Percentiles rank a stretch among this genome's conserved stretches.
Conservation (phyloP, 2,888 invertebrate species). For the Pterostichus madidus region DNA sequence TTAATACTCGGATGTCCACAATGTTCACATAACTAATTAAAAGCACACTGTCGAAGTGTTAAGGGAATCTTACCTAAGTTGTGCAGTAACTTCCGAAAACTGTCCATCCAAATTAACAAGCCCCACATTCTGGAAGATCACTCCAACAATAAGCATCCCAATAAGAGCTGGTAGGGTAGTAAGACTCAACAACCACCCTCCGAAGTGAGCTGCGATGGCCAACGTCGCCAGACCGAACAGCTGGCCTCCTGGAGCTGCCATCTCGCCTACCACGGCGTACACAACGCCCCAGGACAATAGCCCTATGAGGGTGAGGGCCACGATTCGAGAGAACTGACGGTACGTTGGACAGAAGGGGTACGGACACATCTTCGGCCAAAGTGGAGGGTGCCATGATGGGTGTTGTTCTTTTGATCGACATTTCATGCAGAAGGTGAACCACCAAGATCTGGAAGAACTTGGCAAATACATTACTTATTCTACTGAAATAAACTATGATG, state of each 20-base stretch:
- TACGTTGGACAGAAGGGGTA: slow-evolving; percentile 92
- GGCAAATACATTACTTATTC: background rate
- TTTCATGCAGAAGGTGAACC: slow-evolving; percentile 89
- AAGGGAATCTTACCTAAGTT: slow-evolving; percentile 81
- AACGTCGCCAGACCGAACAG: slow-evolving; percentile 88
- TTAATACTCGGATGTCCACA: too few relatives aligned
- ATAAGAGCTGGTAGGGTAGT: slow-evolving; percentile 91
- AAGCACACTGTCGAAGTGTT: too few relatives aligned
- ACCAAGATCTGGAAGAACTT: slow-evolving; percentile 85
- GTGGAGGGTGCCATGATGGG: slow-evolving; percentile 89
- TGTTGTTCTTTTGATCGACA: slow-evolving; percentile 85
- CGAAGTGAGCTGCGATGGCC: slow-evolving; percentile 88
- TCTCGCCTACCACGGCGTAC: slow-evolving; percentile 87
- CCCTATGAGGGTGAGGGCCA: slow-evolving; percentile 87
- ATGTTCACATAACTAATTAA: too few relatives aligned
- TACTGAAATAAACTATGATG: too few relatives aligned
- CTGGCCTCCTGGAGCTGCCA: slow-evolving; percentile 91
- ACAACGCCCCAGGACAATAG: slow-evolving; percentile 87
- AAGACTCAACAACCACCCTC: slow-evolving; percentile 89
- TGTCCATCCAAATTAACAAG: slow-evolving; percentile 84
- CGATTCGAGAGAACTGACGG: slow-evolving; percentile 88
- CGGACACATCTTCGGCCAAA: slow-evolving; percentile 90
- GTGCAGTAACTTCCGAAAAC: slow-evolving; percentile 83
- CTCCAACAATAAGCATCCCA: slow-evolving; percentile 92
- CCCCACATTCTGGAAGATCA: slow-evolving; percentile 87